A percentile compares a stretch with the other conserved stretches of the same genome.
These are phyloP conservation scores for Brachionichthys hirsutus DNA, from an alignment of 2,113 vertebrate genomes.

Conservation along the genomic window DNA sequence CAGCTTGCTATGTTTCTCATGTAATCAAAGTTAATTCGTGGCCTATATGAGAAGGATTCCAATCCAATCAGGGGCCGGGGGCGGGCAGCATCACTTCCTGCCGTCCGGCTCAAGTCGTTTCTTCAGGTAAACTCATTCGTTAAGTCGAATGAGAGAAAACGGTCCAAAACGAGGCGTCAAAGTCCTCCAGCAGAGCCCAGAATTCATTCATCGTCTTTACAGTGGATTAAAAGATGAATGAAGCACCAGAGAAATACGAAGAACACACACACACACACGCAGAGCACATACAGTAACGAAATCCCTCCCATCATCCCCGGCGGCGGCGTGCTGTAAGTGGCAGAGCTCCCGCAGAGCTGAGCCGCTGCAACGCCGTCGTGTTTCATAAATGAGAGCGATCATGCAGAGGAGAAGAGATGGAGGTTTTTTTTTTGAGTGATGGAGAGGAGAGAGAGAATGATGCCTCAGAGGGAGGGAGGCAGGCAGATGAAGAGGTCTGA, in stretches of 20 bases:
- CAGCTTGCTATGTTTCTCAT: too few species aligned
- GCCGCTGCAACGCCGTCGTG: constrained; percentile 10
- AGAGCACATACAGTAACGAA: not conserved
- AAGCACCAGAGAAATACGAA: not conserved
- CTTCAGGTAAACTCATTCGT: too few species aligned
- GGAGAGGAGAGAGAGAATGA: not conserved
- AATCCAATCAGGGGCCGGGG: too few species aligned
- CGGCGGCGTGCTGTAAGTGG: constrained; percentile 10
- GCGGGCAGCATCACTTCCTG: too few species aligned
- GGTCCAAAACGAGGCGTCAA: too few species aligned
- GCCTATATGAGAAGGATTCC: too few species aligned
- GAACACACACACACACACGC: not conserved
- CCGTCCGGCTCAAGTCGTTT: too few species aligned
- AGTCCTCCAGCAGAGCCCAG: too few species aligned
- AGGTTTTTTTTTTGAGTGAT: not conserved
- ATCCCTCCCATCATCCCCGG: constrained; percentile 11
- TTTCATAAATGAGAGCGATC: constrained; percentile 22
- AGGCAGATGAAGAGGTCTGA: not conserved
- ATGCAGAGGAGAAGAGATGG: not conserved
- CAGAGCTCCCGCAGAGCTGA: constrained; percentile 11
- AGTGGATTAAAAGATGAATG: not conserved
- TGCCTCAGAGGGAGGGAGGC: too few species aligned
- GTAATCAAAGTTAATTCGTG: too few species aligned
- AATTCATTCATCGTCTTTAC: not conserved
- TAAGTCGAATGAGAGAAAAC: too few species aligned